Conservation (phyloP, 2,797 vertebrate species). For the Pseudochromis fuscus region DNA sequence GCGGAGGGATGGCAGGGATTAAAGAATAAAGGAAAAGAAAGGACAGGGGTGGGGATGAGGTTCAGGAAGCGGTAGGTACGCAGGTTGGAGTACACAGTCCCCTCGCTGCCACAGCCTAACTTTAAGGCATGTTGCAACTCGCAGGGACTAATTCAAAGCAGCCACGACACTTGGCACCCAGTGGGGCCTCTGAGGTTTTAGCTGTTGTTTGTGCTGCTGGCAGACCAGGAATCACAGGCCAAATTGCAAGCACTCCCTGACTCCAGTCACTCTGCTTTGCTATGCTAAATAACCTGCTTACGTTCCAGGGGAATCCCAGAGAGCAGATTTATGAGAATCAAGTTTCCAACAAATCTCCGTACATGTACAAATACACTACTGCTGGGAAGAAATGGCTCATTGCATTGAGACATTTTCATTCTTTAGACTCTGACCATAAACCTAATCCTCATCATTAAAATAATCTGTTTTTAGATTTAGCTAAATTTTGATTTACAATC, state of each 20-base stretch:
- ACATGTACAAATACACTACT: conserved; percentile 44
- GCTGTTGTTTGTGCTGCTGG: conserved; percentile 79
- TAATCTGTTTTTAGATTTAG: conserved; percentile 31
- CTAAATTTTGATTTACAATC: conserved; percentile 40
- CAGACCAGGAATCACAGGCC: conserved; percentile 70
- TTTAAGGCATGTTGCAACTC: conserved; percentile 84
- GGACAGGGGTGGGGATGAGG: conserved; percentile 62
- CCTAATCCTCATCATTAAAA: conserved; percentile 33
- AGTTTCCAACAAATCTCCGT: conserved; percentile 50
- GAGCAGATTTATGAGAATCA: conserved; percentile 64
- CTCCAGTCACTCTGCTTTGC: conserved; percentile 56
- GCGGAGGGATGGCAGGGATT: conserved; percentile 56
- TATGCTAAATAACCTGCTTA: conserved; percentile 72
- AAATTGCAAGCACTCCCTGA: conserved; percentile 63
- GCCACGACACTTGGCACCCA: conserved; percentile 83
- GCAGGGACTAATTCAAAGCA: conserved; percentile 86
- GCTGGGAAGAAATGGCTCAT: conserved; percentile 43
- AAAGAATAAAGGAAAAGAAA: conserved; percentile 60
- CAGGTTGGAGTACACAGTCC: conserved; percentile 70
- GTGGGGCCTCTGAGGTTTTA: conserved; percentile 80
- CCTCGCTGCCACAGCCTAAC: conserved; percentile 75
- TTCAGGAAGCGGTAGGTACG: conserved; percentile 78
- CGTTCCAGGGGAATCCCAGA: conserved; percentile 80
- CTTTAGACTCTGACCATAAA: conserved; percentile 28
- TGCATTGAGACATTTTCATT: conserved; percentile 35